Base-by-base conservation (phyloP, 2,797 vertebrate genomes). In the Sebastiscus tertius region DNA sequence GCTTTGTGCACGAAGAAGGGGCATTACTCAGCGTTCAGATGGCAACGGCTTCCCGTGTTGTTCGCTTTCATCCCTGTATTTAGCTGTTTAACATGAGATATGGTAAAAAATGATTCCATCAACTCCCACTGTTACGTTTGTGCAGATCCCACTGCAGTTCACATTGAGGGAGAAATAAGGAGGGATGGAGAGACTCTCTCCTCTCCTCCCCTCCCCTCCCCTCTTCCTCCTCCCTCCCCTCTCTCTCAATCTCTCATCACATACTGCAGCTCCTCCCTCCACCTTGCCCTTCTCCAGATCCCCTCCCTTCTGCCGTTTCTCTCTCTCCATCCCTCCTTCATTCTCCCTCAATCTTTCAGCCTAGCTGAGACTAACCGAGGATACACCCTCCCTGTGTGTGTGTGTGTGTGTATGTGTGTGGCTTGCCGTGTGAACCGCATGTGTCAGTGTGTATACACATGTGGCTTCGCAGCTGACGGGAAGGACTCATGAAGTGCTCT, bases 231-330 rank as follows among this genome's bases (percentile, higher is more conserved):
- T 49, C 72, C 77, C 82, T 81, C 86, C 61, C 83, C 60, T 80
- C 67, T 83, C 84, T 83, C 85, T 84, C 89, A 73, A 61, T 77
- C 83, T 88, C 86, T 84, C 88, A 89, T 92, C 88, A 73, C 86
- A 89, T 27, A 80, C 92, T 85, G 91, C 87, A 10, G 91, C 94
- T 95, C 93, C 93, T 94, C 93, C 92, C 90, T 91, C 92, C 83
- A 90, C 88, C 91, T 91, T 84, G 59, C 92, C 86, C 75, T 80
- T 67, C 92, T 91, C 90, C 81, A 62, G n/a, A 83, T 82, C 78
- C 84, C 80, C 81, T 89, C 87, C 89, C 81, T 87, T 88, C 83
- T 26, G 66, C 87, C 65, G 54, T 86, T 79, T 80, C 80, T 90
- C 89, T 89, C 66, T 92, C 92, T 85, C 87, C 81, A 87, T 93